Base-by-base conservation (phyloP, 2,113 vertebrate genomes). In the Verasper variegatus region DNA sequence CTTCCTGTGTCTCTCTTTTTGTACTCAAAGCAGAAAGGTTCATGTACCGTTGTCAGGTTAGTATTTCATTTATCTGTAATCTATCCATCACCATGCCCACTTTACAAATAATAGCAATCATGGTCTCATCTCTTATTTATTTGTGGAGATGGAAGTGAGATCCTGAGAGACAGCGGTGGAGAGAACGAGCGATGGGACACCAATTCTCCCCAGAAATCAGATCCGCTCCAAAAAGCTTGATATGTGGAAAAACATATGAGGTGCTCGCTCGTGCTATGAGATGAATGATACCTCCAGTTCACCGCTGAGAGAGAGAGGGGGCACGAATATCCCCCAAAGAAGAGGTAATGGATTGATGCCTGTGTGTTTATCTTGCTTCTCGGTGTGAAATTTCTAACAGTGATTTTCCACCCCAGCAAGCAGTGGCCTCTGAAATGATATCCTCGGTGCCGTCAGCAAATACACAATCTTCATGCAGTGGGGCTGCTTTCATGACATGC, bases 401-500 rank as follows among this genome's bases (percentile, higher is more conserved):
- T 83, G 74, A 89, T 90, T 90, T 90, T 90, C 88, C 86, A 86
- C 88, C 17, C 71, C 62, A 37, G 75, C 67, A n/a, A 83, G 54
- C 83, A 83, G 58, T 49, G 76, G 69, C 71, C 82, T 76, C 77
- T 31, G 77, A 75, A 86, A 81, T 68, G 57, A 80, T 76, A 69
- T 42, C 11, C 47, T 51, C 47, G 4, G 47, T 18, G 15, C 62
- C 71, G 61, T 83, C 85, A 82, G 78, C 70, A 76, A 80, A 87
- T 68, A 75, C 76, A 81, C 80, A 80, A 82, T 86, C 60, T 78
- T 62, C 71, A 78, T 75, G 82, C 74, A 45, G 61, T 52, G 58
- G 40, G 5, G 72, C 68, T 35, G 81, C 83, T 81, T 71, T 52
- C 64, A 55, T 67, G 63, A 80, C 76, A 77, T 83, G 77, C 84